phyloP scores from a whole-genome alignment of 2,113 vertebrate genomes.

The Procavia capensis region DNA sequence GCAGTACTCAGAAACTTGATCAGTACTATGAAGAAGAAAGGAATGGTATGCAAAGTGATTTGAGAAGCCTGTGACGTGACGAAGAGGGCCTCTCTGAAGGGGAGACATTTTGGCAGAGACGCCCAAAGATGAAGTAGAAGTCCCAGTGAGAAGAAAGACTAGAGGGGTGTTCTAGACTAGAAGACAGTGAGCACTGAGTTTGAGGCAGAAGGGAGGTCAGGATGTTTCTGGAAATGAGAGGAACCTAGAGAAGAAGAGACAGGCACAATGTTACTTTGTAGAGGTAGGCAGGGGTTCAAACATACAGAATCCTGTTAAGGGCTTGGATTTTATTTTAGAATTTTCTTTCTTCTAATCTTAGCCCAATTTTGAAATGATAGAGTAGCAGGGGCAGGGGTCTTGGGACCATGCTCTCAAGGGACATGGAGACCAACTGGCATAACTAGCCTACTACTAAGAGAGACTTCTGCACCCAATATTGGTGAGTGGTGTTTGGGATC shows the following conservation, averaged over 20 bases:
- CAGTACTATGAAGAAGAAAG: neutral
- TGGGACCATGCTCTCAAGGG: too few relatives aligned
- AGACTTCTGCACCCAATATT: too few relatives aligned
- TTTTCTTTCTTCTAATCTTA: neutral
- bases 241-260: neutral
- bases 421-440: too few relatives aligned
- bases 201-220: neutral
- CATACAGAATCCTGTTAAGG: neutral
- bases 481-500: too few relatives aligned
- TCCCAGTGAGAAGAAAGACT: neutral
- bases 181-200: fast-evolving
- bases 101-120: fast-evolving
- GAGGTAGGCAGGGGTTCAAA: neutral
- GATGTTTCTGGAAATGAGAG: neutral
- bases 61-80: neutral
- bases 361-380: too few relatives aligned
- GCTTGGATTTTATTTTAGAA: neutral
- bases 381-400: too few relatives aligned
- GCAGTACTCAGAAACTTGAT: neutral
- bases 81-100: neutral
- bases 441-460: too few relatives aligned
- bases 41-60: fast-evolving
- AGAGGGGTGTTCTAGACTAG: neutral
- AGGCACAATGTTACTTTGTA: fast-evolving
- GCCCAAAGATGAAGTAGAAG: neutral